Conservation (phyloP, 2,113 vertebrate genomes). For the Arothron firmamentum region DNA sequence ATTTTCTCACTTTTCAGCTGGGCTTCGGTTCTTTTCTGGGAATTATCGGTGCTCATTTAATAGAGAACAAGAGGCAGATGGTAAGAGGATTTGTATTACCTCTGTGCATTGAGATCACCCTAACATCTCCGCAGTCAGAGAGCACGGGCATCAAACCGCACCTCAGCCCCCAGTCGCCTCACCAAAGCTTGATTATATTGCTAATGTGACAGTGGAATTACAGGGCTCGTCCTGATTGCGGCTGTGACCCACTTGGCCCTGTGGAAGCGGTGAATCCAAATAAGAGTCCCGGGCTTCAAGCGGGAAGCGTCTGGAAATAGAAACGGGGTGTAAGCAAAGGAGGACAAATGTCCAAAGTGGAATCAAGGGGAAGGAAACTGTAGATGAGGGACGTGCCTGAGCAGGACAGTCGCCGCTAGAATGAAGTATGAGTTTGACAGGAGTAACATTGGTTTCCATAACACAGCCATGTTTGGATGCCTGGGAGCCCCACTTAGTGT, state of each 20-base stretch:
- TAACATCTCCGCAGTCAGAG: slow-evolving; percentile 14
- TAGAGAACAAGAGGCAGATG: slow-evolving; percentile 99
- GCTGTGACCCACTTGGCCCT: not conserved
- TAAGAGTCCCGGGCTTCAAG: slow-evolving; percentile 43
- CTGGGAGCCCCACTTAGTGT: not conserved
- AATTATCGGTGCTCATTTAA: slow-evolving; percentile 96
- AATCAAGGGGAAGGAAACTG: slow-evolving; percentile 62
- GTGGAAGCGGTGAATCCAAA: slow-evolving; percentile 31
- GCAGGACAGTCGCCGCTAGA: slow-evolving; percentile 21
- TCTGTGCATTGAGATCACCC: slow-evolving; percentile 36
- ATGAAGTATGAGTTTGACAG: slow-evolving; percentile 53
- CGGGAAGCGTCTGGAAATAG: slow-evolving; percentile 70
- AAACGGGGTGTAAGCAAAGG: slow-evolving; percentile 67
- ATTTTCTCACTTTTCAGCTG: slow-evolving; percentile 80
- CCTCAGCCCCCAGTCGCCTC: slow-evolving; percentile 13
- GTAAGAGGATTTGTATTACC: slow-evolving; percentile 78
- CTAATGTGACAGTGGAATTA: slow-evolving; percentile 12
- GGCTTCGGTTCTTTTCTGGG: slow-evolving; percentile 97
- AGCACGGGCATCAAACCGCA: slow-evolving; percentile 17
- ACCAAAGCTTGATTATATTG: slow-evolving; percentile 15
- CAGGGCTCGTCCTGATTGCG: not conserved
- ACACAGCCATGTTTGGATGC: slow-evolving; percentile 15
- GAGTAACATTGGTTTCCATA: slow-evolving; percentile 26
- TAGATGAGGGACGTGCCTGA: slow-evolving; percentile 52
- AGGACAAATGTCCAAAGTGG: slow-evolving; percentile 63